A percentile compares a stretch with the other conserved stretches of the same genome.
These are phyloP conservation scores for Phaethon lepturus DNA, from an alignment of 2,113 vertebrate genomes.

Conservation along the genomic window DNA sequence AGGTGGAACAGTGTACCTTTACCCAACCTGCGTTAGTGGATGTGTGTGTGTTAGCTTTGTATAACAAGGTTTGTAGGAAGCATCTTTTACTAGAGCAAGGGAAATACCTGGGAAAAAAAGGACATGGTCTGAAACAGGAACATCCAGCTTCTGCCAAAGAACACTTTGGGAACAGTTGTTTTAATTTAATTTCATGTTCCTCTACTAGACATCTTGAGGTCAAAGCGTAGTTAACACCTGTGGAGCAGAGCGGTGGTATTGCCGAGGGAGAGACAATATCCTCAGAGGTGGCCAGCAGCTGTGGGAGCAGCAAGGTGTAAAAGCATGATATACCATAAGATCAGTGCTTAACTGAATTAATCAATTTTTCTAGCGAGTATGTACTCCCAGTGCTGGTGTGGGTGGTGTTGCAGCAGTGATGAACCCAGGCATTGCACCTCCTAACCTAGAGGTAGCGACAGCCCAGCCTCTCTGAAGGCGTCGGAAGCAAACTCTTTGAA, in stretches of 20 bases:
- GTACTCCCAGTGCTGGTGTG: not conserved
- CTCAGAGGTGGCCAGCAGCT: not conserved
- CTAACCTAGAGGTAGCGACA: not conserved
- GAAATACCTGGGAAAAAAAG: not conserved
- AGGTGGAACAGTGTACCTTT: not conserved
- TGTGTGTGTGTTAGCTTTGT: not conserved
- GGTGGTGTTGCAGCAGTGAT: not conserved
- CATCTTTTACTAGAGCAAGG: slow-evolving; percentile 1
- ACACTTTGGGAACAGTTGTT: not conserved
- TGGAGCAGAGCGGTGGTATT: not conserved
- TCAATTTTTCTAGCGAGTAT: not conserved
- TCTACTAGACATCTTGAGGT: not conserved
- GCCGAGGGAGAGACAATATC: not conserved
- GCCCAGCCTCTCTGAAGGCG: not conserved
- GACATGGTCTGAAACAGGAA: not conserved
- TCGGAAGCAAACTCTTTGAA: not conserved
- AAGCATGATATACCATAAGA: not conserved
- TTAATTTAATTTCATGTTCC: not conserved
- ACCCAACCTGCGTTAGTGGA: not conserved
- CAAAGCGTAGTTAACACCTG: not conserved
- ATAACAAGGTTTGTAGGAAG: slow-evolving; percentile 1
- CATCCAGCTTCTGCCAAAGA: not conserved
- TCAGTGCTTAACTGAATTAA: not conserved
- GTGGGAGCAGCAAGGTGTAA: not conserved
- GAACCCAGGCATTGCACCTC: not conserved